phyloP scores from a whole-genome alignment of 1,140 invertebrate genomes.

The Hyposmocoma kahamanoa region DNA sequence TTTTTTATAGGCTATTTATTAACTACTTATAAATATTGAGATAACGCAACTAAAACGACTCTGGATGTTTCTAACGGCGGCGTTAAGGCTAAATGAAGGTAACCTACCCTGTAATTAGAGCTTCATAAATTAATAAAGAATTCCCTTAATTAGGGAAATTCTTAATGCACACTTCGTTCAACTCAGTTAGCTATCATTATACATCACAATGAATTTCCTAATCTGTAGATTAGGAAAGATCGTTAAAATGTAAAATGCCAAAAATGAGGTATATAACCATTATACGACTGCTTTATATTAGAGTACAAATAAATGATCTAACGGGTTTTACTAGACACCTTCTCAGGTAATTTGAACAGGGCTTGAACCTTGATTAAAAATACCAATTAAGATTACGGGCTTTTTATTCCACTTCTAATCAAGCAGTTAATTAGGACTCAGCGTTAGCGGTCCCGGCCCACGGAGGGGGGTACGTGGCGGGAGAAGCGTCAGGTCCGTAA shows the following conservation, averaged over 20 bases:
- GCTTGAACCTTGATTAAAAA: conserved; percentile 44
- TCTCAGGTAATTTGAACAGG: conserved; percentile 10
- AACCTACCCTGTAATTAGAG: conserved; percentile 50
- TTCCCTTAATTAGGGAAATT: conserved; percentile 46
- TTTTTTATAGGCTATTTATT: too few species aligned
- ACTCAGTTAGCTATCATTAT: neutral
- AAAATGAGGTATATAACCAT: conserved; percentile 1
- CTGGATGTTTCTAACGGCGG: conserved; percentile 24
- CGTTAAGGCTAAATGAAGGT: conserved; percentile 43
- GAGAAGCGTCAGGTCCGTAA: too few species aligned
- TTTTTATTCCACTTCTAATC: conserved; percentile 57
- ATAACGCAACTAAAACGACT: too few species aligned
- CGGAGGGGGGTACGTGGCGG: too few species aligned
- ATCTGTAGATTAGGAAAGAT: conserved; percentile 3
- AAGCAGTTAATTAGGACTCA: conserved; percentile 61
- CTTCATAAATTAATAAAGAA: conserved; percentile 52
- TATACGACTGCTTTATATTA: conserved; percentile 1
- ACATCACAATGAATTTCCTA: neutral
- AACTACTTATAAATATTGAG: too few species aligned
- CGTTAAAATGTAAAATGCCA: neutral
- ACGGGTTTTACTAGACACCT: conserved; percentile 20
- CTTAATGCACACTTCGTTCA: conserved; percentile 15
- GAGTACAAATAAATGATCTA: conserved; percentile 2
- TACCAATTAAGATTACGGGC: conserved; percentile 56
- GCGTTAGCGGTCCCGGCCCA: conserved; percentile 18